Conservation (phyloP, 1,140 invertebrate genomes). For the Atopsyche davidsoni region DNA sequence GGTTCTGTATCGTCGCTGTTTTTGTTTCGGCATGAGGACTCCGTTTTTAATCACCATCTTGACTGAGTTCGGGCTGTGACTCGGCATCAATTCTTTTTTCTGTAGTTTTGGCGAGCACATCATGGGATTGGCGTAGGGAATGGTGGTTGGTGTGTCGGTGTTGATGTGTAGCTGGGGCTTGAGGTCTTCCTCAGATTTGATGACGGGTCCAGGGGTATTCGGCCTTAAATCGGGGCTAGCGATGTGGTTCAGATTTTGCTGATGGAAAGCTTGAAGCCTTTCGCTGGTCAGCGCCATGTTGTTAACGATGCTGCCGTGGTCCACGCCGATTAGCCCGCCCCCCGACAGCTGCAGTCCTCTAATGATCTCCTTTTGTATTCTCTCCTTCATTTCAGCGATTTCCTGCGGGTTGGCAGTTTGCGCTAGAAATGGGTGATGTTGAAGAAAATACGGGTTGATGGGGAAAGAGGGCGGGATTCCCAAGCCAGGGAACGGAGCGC, state of each 20-base stretch:
- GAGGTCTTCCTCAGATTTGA: slow-evolving; percentile 38
- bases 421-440: slow-evolving; percentile 52
- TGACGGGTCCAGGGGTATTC: slow-evolving; percentile 28
- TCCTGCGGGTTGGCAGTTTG: slow-evolving; percentile 53
- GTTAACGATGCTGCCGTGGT: slow-evolving; percentile 36
- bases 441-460: slow-evolving; percentile 52
- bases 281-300: slow-evolving; percentile 32
- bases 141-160: slow-evolving; percentile 34
- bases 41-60: slow-evolving; percentile 89
- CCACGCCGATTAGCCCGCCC: slow-evolving; percentile 55
- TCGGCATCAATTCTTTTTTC: slow-evolving; percentile 31
- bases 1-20: slow-evolving; percentile 84
- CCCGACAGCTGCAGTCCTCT: slow-evolving; percentile 61
- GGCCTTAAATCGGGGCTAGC: slow-evolving; percentile 21
- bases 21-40: slow-evolving; percentile 82
- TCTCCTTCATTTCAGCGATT: slow-evolving; percentile 56
- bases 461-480: slow-evolving; percentile 51
- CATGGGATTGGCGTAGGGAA: slow-evolving; percentile 14
- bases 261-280: slow-evolving; percentile 31
- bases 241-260: slow-evolving; percentile 18
- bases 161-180: slow-evolving; percentile 38
- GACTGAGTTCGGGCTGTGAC: slow-evolving; percentile 56
- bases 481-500: slow-evolving; percentile 44
- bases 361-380: slow-evolving; percentile 59
- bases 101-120: slow-evolving; percentile 26